Conservation (phyloP, 2,113 vertebrate genomes). For the Butastur rufipennis region DNA sequence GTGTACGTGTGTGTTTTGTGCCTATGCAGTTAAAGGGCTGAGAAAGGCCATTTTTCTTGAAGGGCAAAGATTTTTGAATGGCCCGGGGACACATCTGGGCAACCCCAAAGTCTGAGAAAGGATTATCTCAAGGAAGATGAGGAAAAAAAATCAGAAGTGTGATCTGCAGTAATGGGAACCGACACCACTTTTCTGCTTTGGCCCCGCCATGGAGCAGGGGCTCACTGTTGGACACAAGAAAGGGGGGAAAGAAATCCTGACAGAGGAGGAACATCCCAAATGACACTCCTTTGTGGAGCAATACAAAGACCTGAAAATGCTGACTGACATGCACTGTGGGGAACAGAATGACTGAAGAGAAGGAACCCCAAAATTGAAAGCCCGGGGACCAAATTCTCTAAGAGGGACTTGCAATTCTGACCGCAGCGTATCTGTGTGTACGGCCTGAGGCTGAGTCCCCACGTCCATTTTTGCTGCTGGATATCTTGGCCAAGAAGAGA, state of each 20-base stretch:
- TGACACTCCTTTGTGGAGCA: not conserved
- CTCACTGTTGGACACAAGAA: not conserved
- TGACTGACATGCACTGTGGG: not conserved
- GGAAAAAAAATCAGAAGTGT: not conserved
- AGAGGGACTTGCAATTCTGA: not conserved
- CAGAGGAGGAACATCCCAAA: not conserved
- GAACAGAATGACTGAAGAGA: not conserved
- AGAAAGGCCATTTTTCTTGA: not conserved
- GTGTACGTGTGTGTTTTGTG: not conserved
- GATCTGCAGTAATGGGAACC: not conserved
- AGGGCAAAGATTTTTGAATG: not conserved
- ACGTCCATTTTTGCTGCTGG: not conserved
- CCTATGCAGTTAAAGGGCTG: not conserved
- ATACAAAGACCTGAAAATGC: not conserved
- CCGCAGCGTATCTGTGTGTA: accelerated
- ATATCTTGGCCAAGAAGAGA: not conserved
- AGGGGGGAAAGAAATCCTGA: not conserved
- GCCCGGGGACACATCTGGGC: not conserved
- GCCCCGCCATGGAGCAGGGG: not conserved
- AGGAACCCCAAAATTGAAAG: not conserved
- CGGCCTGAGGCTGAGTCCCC: not conserved
- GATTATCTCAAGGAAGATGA: not conserved
- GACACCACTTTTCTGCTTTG: not conserved
- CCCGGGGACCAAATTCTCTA: not conserved
- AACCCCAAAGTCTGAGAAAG: not conserved